Conservation (phyloP, 1,140 invertebrate genomes). For the Hetaerina americana region DNA sequence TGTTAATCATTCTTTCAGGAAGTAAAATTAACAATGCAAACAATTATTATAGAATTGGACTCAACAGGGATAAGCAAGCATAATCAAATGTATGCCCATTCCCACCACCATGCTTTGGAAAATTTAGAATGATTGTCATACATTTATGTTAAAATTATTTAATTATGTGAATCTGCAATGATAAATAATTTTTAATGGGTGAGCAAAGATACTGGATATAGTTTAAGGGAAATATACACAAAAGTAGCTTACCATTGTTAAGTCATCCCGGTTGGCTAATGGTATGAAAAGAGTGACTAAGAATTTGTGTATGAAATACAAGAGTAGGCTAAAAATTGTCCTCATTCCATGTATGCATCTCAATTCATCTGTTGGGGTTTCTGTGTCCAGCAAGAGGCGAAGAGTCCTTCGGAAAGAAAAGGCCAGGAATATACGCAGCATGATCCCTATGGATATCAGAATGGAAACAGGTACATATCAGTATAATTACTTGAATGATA, state of each 20-base stretch:
- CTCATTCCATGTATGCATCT: not conserved
- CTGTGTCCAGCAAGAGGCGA: conserved; percentile 23
- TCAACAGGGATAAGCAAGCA: too few species aligned
- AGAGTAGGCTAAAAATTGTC: not conserved
- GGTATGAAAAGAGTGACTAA: not conserved
- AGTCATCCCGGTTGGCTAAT: not conserved
- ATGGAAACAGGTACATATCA: conserved; percentile 39
- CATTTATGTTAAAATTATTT: not conserved
- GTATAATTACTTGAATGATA: not conserved
- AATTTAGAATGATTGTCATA: not conserved
- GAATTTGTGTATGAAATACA: not conserved
- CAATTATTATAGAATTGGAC: too few species aligned
- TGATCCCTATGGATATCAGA: too few species aligned
- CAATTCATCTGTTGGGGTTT: conserved; percentile 9
- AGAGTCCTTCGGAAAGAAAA: conserved; percentile 37
- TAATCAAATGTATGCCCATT: not conserved
- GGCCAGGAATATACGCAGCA: conserved; percentile 35
- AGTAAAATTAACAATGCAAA: too few species aligned
- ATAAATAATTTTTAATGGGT: not conserved
- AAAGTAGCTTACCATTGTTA: not conserved
- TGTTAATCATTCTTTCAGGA: too few species aligned
- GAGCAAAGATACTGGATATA: not conserved
- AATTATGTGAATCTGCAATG: not conserved
- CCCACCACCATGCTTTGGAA: not conserved
- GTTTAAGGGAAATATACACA: not conserved